Evolutionary conservation across 1,140 invertebrate species (phyloP), one percentile per base, ranked within the genome.

Genomic region (Heterodera carotae): DNA sequence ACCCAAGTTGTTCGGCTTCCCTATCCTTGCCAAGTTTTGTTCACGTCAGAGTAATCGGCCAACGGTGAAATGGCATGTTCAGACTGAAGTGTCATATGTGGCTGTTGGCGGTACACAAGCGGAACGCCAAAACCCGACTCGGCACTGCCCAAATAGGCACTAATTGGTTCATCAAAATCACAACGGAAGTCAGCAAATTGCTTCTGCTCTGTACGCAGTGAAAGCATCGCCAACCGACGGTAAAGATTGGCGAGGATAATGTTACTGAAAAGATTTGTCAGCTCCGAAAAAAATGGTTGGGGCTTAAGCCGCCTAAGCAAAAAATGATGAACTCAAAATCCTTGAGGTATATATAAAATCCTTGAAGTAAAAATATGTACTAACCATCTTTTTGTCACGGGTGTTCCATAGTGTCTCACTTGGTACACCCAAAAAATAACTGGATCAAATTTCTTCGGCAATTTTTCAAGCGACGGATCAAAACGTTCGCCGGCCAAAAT

Each of bases 401-500:
- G 84, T 29, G 84, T 83, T 68, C 85, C 85, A 66, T 83, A 78
- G 60, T 84, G 29, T 7, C 75, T 39, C 15, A 73, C 59, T 69
- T 86, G 84, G 18, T 59, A 62, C 4, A 80, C 53, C 85, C 85
- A 86, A 69, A 86, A 86, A 59, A 86, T 34, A 68, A 86, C 79
- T 25, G 86, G 86, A 82, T 86, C 85, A 70, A 77, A 78, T 36
- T 80, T 78, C 25, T 53, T 66, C 2, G 84, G 84, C 6, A 86
- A 67, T 69, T 83, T 82, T 36, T 86, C 85, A 64, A 86, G 43
- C 22, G 84, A 84, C n/a, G 85, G 85, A 75, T 86, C 86, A 70
- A 85, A 86, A 33, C 77, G 67, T 77, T 87, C 85, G 22, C 85
- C 85, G 59, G 81, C 79, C 72, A 87, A 77, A 75, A 86, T 86